Evolutionary conservation across 2,797 vertebrate genomes (phyloP), one percentile per base, ranked within the genome.

Genomic region (Scyliorhinus canicula): DNA sequence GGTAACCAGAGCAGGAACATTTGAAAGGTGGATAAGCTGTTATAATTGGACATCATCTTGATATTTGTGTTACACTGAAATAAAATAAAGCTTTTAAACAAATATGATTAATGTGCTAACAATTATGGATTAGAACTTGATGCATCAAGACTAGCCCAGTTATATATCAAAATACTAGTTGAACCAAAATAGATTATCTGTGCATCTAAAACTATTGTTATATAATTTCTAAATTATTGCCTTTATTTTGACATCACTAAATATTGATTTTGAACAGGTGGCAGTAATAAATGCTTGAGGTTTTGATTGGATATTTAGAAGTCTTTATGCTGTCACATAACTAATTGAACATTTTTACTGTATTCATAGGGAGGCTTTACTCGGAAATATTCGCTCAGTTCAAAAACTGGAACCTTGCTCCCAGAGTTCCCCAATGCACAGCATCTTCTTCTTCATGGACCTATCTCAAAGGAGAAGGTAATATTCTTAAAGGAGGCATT

Each of bases 321-420:
- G 35, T 57, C 85, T 52, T 57, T 31, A 28, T 35, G 14, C 35
- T 88, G 28, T 57, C 86, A 90, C 52, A 55, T 19, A 90, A 35
- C 26, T 94, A 94, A 94, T 52, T 31, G 65, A 28, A 94, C 28
- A 50, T 31, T 71, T 47, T 94, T 94, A 5, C 1, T 35, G 2
- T 47, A 6, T 94, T 96, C 96, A 95, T 96, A 99, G 99, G 99
- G 99, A 95, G 99, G 99, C 88, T 99, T 99, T 96, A 99, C 99
- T 96, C 98, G 99, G 95, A 99, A 99, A 97, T 99, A 99, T 96
- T 99, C 99, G 31, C 97, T 99, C 95, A 99, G 98, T 96, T 99
- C 99, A 95, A 99, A 99, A 98, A 99, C 99, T 1, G 99, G 99
- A 96, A 99, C 99, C 0, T 96, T 99, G 90, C 98, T 99, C 50